phyloP scores from a whole-genome alignment of 2,797 vertebrate genomes.

The Stomatorhinus walkeri region DNA sequence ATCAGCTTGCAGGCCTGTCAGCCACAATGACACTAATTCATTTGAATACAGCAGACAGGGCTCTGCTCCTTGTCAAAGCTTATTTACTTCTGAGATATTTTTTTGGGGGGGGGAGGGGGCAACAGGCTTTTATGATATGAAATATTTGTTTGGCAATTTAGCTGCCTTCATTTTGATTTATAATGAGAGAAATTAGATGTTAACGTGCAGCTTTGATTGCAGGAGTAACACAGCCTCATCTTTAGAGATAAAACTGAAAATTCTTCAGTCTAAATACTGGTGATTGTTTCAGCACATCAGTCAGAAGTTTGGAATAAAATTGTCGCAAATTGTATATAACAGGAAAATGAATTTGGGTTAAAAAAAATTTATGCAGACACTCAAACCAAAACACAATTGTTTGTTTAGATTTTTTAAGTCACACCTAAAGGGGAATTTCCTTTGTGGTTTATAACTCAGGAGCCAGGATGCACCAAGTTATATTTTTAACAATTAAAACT shows the following conservation, averaged over 20 bases:
- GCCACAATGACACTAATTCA: conserved; percentile 2
- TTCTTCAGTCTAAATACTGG: not conserved
- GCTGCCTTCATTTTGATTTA: not conserved
- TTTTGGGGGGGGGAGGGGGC: not conserved
- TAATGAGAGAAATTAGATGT: not conserved
- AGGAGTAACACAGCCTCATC: not conserved
- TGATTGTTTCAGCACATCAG: not conserved
- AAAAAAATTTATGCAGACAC: not conserved
- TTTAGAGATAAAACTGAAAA: not conserved
- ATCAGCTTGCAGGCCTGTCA: not conserved
- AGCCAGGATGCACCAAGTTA: not conserved
- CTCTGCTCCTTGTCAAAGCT: not conserved
- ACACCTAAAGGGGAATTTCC: not conserved
- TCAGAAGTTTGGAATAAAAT: not conserved
- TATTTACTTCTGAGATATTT: not conserved
- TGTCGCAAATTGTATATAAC: not conserved
- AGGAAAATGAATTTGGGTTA: not conserved
- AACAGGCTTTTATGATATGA: not conserved
- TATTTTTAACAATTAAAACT: not conserved
- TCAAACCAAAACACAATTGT: not conserved
- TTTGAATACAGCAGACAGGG: not conserved
- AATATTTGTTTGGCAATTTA: not conserved
- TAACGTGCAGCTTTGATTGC: not conserved
- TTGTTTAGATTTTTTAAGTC: not conserved
- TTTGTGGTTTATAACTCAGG: not conserved